A percentile compares a stretch with the other conserved stretches of the same genome.
Evolutionary conservation across 2,797 vertebrate species (phyloP).

Genomic region (Hypotaenidia okinawae): DNA sequence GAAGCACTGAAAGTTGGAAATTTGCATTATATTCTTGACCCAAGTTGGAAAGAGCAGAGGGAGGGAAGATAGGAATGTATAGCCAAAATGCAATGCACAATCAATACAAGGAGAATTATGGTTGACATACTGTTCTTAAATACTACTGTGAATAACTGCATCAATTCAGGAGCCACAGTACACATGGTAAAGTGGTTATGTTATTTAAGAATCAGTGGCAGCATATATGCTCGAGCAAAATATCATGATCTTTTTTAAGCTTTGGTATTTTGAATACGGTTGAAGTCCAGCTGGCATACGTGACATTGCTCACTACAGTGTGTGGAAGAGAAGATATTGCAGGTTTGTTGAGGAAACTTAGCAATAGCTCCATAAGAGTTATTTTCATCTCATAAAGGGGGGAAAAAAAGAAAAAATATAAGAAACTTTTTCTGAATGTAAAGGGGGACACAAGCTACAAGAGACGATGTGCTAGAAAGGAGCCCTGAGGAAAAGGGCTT

Average conservation of each 20-base stretch:
- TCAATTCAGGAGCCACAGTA: neutral
- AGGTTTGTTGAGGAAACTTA: neutral
- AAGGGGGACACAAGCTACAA: neutral
- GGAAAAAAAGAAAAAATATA: neutral
- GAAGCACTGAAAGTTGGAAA: neutral
- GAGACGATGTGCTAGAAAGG: too few relatives aligned
- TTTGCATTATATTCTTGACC: neutral
- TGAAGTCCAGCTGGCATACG: fast-evolving
- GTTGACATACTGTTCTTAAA: fast-evolving
- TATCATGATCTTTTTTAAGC: neutral
- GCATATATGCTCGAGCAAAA: neutral
- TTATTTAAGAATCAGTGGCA: neutral
- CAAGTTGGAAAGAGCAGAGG: neutral
- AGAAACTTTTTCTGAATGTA: neutral
- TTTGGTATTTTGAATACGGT: neutral
- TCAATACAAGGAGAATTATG: neutral
- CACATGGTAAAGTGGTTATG: fast-evolving
- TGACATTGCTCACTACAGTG: neutral
- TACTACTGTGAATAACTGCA: neutral
- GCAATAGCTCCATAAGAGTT: neutral
- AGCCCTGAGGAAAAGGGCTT: too few relatives aligned
- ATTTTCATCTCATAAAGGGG: neutral
- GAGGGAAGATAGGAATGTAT: neutral
- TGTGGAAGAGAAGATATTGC: neutral
- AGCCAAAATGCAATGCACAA: neutral